Evolutionary conservation across 92 coral and sea anemone genomes (phyloP).

Genomic region (Meandrina meandrites): DNA sequence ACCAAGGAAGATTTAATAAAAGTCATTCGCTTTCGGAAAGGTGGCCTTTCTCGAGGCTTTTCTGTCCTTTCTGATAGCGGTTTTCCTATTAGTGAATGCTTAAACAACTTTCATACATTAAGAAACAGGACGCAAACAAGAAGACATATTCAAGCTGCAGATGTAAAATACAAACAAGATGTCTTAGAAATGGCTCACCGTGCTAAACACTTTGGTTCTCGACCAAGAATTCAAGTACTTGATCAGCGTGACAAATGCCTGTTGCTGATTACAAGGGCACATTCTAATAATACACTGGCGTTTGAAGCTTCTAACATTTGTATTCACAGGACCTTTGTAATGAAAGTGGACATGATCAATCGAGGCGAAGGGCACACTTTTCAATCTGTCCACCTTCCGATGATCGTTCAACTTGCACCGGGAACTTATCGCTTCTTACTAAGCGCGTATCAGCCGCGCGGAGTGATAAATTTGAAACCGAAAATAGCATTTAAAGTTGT

Average conservation of each 20-base stretch:
- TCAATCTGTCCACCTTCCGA: conserved; percentile 22
- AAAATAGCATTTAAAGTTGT: conserved; percentile 9
- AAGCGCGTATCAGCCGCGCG: conserved; percentile 10
- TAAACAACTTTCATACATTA: conserved; percentile 24
- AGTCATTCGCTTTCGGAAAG: conserved; percentile 14
- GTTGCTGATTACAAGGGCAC: conserved; percentile 8
- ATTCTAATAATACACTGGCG: neutral
- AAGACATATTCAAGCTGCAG: conserved; percentile 5
- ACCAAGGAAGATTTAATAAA: neutral
- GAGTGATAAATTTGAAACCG: neutral
- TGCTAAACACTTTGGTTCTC: conserved; percentile 6
- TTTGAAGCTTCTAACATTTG: conserved; percentile 41
- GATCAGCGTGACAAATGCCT: conserved; percentile 40
- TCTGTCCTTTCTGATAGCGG: conserved; percentile 34
- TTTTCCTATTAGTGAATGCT: conserved; percentile 39
- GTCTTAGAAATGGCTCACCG: neutral
- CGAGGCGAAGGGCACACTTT: neutral
- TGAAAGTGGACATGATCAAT: conserved; percentile 14
- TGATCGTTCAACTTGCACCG: conserved; percentile 36
- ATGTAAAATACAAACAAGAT: neutral
- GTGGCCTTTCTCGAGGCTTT: conserved; percentile 44
- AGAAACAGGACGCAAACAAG: conserved; percentile 21
- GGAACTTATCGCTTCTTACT: conserved; percentile 41
- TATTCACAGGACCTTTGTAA: neutral
- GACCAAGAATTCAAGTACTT: neutral